Base-by-base conservation (phyloP, 1,140 invertebrate genomes). In the Heliconius melpomene region DNA sequence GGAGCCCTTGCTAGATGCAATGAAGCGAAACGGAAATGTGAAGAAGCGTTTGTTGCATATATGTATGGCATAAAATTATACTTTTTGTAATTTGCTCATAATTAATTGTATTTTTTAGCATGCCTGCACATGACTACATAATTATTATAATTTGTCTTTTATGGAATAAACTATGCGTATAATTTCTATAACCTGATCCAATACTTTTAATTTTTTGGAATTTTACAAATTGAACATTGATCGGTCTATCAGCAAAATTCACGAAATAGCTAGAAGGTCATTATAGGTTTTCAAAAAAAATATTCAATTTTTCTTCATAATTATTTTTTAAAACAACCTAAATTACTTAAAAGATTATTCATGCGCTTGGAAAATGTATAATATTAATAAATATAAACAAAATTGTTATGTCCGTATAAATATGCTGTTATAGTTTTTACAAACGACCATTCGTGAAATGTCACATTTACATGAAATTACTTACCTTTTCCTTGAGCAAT, bases 401-500 rank as follows among this genome's bases (percentile, higher is more conserved):
- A 66, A 29, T 66, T 23, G 60, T 66, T 26, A 66, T 26, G 3
- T 66, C 11, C 60, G 13, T 26, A 66, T 23, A 66, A 66, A 66
- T 13, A 26, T 23, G 57, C 26, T 66, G 23, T 66, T 66, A 66
- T 26, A 66, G 23, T 66, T 60, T 16, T 60, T 66, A 66, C 60
- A 66, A 66, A 66, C 3, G 26, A 26, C 9, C 74, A 57, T 75
- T 75, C 74, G 74, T 75, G 74, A 75, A 75, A 75, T 75, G 74
- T 75, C 74, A 54, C 74, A 75, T 57, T 75, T 60, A 75, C 57
- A 75, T 75, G 29, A 75, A 75, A 73, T 73, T 75, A 36, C 29
- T 57, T 66, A 5, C 74, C 54, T 60, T 66, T 75, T 32, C 20
- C 74, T 57, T 23, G 36, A 16, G 74, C 32, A 38, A 23, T 40